Conservation (phyloP, 2,113 vertebrate species). For the Dicaeum eximium region DNA sequence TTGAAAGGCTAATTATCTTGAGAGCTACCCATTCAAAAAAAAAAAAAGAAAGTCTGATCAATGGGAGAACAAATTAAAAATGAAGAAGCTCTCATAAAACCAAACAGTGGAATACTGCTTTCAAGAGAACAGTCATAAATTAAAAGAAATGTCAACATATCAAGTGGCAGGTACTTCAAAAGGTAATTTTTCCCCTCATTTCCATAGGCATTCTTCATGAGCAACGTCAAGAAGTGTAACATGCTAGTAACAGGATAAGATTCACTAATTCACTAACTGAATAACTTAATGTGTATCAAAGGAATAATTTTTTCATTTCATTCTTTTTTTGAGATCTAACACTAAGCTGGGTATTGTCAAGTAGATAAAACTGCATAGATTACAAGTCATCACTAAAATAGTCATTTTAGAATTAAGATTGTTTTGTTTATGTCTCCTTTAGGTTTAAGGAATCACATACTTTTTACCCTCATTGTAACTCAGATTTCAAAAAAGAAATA, state of each 20-base stretch:
- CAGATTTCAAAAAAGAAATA: not conserved
- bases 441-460: not conserved
- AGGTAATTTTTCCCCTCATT: not conserved
- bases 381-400: not conserved
- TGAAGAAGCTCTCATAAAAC: not conserved
- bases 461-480: not conserved
- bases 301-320: slow-evolving; percentile 19
- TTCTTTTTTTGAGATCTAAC: slow-evolving; percentile 20
- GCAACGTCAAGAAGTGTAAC: slow-evolving; percentile 41
- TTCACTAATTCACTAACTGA: slow-evolving; percentile 43
- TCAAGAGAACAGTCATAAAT: slow-evolving; percentile 27
- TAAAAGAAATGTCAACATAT: slow-evolving; percentile 47
- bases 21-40: not conserved
- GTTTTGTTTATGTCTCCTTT: not conserved
- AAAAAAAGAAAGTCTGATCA: not conserved
- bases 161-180: slow-evolving; percentile 41
- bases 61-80: slow-evolving; percentile 22
- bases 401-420: not conserved
- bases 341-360: not conserved
- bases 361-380: not conserved
- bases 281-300: slow-evolving; percentile 57
- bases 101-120: not conserved
- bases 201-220: slow-evolving; percentile 18
- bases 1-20: slow-evolving; percentile 21
- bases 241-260: slow-evolving; percentile 47